Conservation (phyloP, 2,113 vertebrate species). For the Lasiurus borealis region DNA sequence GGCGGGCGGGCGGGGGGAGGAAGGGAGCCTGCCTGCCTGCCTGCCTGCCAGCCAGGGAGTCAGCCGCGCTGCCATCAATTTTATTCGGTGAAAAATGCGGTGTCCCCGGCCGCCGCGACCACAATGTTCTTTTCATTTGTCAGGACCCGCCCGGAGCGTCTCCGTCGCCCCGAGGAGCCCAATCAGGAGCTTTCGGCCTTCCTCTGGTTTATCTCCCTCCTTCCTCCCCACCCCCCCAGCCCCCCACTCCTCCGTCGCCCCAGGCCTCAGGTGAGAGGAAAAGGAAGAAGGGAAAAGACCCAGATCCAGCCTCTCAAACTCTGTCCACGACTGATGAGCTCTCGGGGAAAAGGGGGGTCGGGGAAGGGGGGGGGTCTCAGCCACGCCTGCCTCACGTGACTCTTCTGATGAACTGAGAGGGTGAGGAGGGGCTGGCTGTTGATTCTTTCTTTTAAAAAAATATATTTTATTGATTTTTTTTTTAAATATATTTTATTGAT, state of each 20-base stretch:
- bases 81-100: conserved; percentile 37
- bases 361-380: background rate
- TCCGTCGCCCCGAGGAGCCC: background rate
- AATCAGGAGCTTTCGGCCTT: background rate
- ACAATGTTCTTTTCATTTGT: conserved; percentile 61
- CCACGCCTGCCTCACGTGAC: background rate
- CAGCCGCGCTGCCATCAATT: background rate
- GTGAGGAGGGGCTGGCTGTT: background rate
- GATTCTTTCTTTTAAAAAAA: no score
- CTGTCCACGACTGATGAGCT: background rate
- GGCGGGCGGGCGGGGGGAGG: background rate
- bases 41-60: conserved; percentile 8
- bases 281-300: background rate
- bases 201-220: background rate
- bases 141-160: conserved; percentile 13
- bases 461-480: no score
- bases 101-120: background rate
- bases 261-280: background rate
- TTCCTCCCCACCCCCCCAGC: no score
- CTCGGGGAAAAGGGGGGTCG: no score
- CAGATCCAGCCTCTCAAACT: background rate
- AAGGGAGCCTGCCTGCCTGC: background rate
- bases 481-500: no score
- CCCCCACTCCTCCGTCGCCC: no score
- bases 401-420: background rate